Conservation (phyloP, 2,113 vertebrate species). For the human (Homo sapiens) region DNA sequence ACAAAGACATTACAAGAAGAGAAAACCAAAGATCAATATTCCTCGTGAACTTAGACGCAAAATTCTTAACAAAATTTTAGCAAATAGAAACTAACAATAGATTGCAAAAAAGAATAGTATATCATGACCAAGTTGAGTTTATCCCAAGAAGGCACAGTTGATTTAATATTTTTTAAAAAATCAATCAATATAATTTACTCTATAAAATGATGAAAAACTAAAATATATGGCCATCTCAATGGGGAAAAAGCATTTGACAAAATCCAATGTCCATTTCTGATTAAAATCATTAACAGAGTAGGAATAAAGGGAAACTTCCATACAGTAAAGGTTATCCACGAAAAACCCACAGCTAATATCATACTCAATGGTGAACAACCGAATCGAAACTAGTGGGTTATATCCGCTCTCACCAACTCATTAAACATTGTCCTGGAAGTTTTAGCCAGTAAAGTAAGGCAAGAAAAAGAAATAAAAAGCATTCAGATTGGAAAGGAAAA, state of each 20-base stretch:
- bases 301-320: background rate
- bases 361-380: background rate
- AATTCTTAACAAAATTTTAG: background rate
- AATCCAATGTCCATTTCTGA: background rate
- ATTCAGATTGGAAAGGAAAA: background rate
- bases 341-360: background rate
- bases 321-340: background rate
- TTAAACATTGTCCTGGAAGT: background rate
- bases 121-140: background rate
- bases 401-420: too few relatives aligned
- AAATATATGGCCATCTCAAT: background rate
- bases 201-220: background rate
- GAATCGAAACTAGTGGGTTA: background rate
- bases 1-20: background rate
- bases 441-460: background rate
- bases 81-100: background rate
- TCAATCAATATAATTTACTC: background rate
- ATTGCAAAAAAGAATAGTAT: background rate
- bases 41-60: background rate
- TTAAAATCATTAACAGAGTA: background rate
- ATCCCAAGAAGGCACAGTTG: background rate
- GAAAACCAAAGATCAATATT: background rate
- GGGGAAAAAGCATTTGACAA: background rate
- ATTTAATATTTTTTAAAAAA: background rate
- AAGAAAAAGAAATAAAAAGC: background rate